Conservation (phyloP, 2,797 vertebrate species). For the Danio kyathit region DNA sequence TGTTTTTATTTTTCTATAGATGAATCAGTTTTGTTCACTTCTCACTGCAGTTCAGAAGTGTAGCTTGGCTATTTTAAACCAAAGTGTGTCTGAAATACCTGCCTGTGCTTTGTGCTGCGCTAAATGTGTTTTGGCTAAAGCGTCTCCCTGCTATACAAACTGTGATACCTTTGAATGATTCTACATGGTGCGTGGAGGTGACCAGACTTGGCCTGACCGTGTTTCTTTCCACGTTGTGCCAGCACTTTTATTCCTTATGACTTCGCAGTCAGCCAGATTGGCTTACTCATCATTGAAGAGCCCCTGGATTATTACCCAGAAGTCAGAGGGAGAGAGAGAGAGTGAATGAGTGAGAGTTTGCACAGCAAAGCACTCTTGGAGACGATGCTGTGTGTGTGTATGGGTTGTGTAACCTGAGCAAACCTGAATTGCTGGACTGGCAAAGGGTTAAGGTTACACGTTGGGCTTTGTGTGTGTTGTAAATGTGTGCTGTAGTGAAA, state of each 20-base stretch:
- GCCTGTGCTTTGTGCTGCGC: not conserved
- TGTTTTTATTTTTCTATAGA: not conserved
- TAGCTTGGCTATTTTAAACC: not conserved
- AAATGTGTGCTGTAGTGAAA: constrained; percentile 16
- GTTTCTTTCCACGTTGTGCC: not conserved
- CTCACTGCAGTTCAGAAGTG: not conserved
- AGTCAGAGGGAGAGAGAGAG: not conserved
- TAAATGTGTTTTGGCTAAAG: constrained; percentile 8
- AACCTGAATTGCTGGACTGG: constrained; percentile 32
- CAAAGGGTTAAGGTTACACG: constrained; percentile 25
- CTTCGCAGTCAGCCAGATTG: constrained; percentile 34
- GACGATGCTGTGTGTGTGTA: constrained; percentile 4
- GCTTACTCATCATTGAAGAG: constrained; percentile 36
- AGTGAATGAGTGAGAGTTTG: constrained; percentile 24
- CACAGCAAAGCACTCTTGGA: constrained; percentile 25
- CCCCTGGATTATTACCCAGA: constrained; percentile 19
- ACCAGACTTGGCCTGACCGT: not conserved
- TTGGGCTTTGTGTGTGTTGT: not conserved
- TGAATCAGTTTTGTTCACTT: not conserved
- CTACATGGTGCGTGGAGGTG: not conserved
- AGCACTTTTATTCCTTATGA: constrained; percentile 18
- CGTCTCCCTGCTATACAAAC: not conserved
- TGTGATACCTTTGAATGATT: constrained; percentile 7
- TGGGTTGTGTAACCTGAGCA: constrained; percentile 48
- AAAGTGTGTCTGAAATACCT: not conserved